Conservation (phyloP, 2,888 invertebrate species). For the Hecatera dysodea region DNA sequence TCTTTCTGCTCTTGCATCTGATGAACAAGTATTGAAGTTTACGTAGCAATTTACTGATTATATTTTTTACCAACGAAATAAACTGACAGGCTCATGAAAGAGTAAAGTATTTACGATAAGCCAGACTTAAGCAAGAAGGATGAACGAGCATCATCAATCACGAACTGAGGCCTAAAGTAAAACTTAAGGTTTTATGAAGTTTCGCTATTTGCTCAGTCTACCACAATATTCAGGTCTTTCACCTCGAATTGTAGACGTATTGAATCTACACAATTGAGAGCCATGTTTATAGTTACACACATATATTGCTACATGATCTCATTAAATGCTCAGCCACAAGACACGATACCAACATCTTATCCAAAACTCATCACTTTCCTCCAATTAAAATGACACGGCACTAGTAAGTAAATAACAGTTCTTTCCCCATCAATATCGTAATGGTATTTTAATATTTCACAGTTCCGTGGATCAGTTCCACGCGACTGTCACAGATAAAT, state of each 20-base stretch:
- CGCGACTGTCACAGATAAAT: constrained; percentile 56
- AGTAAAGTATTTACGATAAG: constrained; percentile 18
- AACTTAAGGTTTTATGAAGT: constrained; percentile 25
- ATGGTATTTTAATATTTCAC: constrained; percentile 64
- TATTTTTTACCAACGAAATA: not conserved
- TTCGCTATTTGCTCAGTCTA: constrained; percentile 2
- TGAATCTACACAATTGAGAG: not conserved
- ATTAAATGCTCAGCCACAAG: not conserved
- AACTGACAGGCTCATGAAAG: constrained; percentile 5
- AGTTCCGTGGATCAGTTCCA: constrained; percentile 35
- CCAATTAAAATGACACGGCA: constrained; percentile 35
- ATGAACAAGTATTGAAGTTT: not conserved
- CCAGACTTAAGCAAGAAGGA: constrained; percentile 35
- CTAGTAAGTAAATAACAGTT: constrained; percentile 40
- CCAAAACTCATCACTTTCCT: constrained; percentile 27
- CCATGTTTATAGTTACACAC: not conserved
- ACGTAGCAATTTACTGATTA: not conserved
- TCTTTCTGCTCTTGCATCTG: not conserved
- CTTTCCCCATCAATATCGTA: constrained; percentile 49
- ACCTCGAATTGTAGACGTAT: not conserved
- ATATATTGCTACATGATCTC: not conserved
- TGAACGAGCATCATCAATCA: constrained; percentile 48
- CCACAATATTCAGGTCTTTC: not conserved
- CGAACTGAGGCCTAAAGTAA: constrained; percentile 18
- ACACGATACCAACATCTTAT: constrained; percentile 4